phyloP scores from a whole-genome alignment of 2,113 vertebrate species.

The Siphamia tubifer region DNA sequence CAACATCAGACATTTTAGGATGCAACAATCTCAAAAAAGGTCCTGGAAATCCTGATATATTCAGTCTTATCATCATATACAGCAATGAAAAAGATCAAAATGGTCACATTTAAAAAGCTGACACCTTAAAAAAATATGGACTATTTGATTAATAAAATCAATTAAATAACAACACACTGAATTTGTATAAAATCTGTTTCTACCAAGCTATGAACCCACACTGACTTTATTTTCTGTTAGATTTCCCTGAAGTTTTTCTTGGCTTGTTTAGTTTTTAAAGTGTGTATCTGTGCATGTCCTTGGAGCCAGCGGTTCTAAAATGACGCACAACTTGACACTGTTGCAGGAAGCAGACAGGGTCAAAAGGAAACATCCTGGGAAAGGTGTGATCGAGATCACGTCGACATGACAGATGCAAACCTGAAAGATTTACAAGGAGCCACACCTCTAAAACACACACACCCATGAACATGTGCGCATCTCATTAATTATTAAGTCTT shows the following conservation, averaged over 20 bases:
- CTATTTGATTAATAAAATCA: too few relatives aligned
- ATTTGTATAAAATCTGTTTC: background rate
- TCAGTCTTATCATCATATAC: too few relatives aligned
- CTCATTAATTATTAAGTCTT: constrained; percentile 56
- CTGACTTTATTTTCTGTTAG: background rate
- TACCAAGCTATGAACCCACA: background rate
- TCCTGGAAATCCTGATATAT: too few relatives aligned
- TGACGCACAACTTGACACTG: constrained; percentile 30
- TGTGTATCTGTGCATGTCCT: background rate
- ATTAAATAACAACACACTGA: too few relatives aligned
- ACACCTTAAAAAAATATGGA: too few relatives aligned
- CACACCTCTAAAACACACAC: background rate
- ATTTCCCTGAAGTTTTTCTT: background rate
- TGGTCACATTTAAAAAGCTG: too few relatives aligned
- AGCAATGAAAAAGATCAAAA: too few relatives aligned
- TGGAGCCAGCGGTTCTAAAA: constrained; percentile 36
- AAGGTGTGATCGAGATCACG: constrained; percentile 18
- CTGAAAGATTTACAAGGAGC: constrained; percentile 44
- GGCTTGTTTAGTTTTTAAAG: background rate
- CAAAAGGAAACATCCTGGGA: constrained; percentile 38
- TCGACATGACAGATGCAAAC: constrained; percentile 2
- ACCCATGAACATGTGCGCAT: background rate
- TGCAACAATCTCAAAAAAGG: too few relatives aligned
- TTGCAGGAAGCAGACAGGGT: constrained; percentile 47
- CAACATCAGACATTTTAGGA: too few relatives aligned